A percentile compares a stretch with the other conserved stretches of the same genome.
Evolutionary conservation across 2,113 vertebrate species (phyloP).

Genomic region (Recurvirostra avosetta): DNA sequence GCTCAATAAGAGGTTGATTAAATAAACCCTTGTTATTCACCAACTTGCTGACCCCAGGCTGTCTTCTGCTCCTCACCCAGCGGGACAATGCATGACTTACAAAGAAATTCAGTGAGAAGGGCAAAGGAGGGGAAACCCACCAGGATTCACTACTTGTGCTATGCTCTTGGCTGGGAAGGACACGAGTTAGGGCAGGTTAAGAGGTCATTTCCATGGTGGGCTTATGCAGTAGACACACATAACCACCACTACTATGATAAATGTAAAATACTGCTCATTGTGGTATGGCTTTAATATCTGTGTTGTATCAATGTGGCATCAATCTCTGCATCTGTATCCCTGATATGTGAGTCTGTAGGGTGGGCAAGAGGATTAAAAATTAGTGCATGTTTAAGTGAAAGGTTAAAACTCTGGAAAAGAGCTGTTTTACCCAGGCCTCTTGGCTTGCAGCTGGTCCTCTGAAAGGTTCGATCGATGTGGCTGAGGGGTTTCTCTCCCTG

Average conservation of each 20-base stretch:
- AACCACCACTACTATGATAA: background rate
- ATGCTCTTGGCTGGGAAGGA: background rate
- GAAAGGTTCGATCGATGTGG: fast-evolving
- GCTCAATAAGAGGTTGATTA: background rate
- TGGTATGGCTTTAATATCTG: background rate
- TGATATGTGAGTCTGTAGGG: background rate
- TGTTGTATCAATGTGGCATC: background rate
- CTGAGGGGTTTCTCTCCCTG: background rate
- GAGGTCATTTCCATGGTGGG: background rate
- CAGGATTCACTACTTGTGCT: background rate
- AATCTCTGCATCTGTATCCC: background rate
- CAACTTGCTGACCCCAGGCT: background rate
- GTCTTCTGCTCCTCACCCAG: background rate
- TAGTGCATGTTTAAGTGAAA: background rate
- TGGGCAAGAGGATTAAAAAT: background rate
- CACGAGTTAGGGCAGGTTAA: background rate
- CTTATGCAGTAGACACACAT: background rate
- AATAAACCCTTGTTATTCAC: background rate
- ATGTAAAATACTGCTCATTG: background rate
- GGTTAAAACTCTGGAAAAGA: background rate
- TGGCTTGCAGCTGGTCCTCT: background rate
- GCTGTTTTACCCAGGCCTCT: background rate
- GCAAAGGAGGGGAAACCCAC: background rate
- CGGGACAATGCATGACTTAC: background rate
- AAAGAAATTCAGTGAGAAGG: background rate